phyloP scores from a whole-genome alignment of 2,113 vertebrate species.

The Grammomys dolichurus region DNA sequence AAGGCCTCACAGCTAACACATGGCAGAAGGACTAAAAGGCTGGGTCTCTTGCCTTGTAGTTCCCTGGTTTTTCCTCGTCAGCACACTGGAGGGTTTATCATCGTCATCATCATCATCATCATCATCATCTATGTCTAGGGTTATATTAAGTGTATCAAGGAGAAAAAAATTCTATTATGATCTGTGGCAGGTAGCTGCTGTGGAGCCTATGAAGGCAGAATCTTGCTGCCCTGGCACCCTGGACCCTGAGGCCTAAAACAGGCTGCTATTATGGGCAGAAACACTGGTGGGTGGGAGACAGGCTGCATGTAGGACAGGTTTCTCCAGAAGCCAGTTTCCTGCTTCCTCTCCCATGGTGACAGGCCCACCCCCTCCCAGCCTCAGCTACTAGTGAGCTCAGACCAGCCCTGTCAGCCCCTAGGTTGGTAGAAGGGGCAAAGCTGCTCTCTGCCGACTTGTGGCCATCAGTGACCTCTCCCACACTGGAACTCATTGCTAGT shows the following conservation, averaged over 20 bases:
- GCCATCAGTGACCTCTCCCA: slow-evolving; percentile 31
- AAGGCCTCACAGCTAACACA: neutral
- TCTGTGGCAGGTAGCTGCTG: neutral
- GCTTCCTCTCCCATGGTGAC: neutral
- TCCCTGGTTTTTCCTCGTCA: neutral
- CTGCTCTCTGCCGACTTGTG: neutral
- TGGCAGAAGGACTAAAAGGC: neutral
- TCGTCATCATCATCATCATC: too few relatives aligned
- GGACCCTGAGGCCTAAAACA: neutral
- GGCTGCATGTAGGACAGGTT: neutral
- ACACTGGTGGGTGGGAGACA: neutral
- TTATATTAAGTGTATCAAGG: neutral
- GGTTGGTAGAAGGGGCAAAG: neutral
- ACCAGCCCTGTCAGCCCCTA: neutral
- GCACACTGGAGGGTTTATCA: neutral
- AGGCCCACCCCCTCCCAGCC: neutral
- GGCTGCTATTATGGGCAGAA: neutral
- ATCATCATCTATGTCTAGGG: neutral
- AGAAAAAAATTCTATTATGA: neutral
- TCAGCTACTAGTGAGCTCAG: neutral
- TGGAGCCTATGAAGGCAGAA: neutral
- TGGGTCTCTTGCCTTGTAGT: neutral
- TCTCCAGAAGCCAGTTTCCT: neutral
- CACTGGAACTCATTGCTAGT: slow-evolving; percentile 40
- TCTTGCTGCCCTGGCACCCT: neutral